Conservation (phyloP, 1,140 invertebrate genomes). For the Halotydeus destructor region DNA sequence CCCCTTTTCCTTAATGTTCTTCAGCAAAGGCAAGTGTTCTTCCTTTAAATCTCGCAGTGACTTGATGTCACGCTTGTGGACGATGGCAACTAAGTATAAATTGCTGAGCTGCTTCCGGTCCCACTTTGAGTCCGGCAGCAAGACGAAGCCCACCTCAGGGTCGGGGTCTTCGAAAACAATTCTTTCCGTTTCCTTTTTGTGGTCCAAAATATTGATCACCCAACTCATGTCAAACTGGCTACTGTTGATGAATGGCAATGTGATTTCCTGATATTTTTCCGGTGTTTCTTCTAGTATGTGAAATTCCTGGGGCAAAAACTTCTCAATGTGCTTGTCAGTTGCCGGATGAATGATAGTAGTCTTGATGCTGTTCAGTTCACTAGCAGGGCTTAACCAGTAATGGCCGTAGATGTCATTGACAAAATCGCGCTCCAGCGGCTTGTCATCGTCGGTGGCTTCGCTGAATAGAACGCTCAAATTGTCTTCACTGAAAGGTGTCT, state of each 20-base stretch:
- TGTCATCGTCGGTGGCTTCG: too few species aligned
- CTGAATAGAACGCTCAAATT: constrained; percentile 35
- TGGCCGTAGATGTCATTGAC: constrained; percentile 71
- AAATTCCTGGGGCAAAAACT: constrained; percentile 48
- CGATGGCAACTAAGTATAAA: constrained; percentile 62
- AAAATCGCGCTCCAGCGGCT: constrained; percentile 26
- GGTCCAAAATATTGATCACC: constrained; percentile 86
- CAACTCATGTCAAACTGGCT: constrained; percentile 59
- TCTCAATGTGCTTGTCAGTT: constrained; percentile 67
- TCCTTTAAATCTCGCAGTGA: constrained; percentile 59
- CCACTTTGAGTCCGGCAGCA: constrained; percentile 32
- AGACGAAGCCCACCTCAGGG: constrained; percentile 49
- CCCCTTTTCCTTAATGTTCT: constrained; percentile 51
- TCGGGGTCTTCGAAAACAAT: constrained; percentile 65
- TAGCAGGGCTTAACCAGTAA: constrained; percentile 28
- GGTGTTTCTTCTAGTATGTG: constrained; percentile 63
- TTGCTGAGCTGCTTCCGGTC: constrained; percentile 49
- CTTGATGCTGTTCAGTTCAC: constrained; percentile 37
- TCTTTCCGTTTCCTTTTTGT: constrained; percentile 63
- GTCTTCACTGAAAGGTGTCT: constrained; percentile 50
- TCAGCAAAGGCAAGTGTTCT: constrained; percentile 55
- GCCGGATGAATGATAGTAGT: constrained; percentile 75
- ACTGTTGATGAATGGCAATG: constrained; percentile 45
- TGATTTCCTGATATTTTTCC: constrained; percentile 53
- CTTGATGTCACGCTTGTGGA: constrained; percentile 44